A percentile compares a stretch with the other conserved stretches of the same genome.
These are phyloP conservation scores for Sphyrna mokarran DNA, from an alignment of 2,113 vertebrate species.

Conservation along the genomic window DNA sequence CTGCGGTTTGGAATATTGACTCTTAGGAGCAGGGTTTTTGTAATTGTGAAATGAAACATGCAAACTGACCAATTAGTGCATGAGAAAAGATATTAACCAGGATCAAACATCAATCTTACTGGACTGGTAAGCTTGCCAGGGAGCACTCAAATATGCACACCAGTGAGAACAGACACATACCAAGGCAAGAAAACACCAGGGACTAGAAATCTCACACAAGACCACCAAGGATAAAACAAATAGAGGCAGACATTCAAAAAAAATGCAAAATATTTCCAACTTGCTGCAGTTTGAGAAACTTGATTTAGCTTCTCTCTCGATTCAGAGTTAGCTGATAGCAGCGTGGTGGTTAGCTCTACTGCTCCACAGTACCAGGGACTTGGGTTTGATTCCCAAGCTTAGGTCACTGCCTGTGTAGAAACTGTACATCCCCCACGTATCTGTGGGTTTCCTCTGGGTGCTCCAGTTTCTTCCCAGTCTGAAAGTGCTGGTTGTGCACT, in stretches of 20 bases:
- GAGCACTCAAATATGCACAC: neutral
- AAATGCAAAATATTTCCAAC: neutral
- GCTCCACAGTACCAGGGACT: too few relatives aligned
- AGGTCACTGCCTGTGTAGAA: too few relatives aligned
- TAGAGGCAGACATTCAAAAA: neutral
- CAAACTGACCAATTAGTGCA: neutral
- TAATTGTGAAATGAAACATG: neutral
- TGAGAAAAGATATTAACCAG: neutral
- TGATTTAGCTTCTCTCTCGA: neutral
- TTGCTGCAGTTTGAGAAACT: neutral
- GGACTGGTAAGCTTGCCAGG: neutral
- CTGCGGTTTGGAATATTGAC: neutral
- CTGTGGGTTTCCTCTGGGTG: too few relatives aligned
- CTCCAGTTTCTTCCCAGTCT: too few relatives aligned
- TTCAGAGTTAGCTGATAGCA: neutral
- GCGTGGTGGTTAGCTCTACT: too few relatives aligned
- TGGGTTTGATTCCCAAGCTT: too few relatives aligned
- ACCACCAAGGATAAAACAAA: slow-evolving; percentile 26
- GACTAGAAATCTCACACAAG: neutral
- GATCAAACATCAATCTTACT: neutral
- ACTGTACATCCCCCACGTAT: too few relatives aligned
- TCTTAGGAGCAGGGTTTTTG: neutral
- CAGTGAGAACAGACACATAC: neutral
- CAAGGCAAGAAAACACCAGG: neutral
- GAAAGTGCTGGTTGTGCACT: too few relatives aligned